Percentiles rank a stretch among this genome's conserved stretches.
Conservation (phyloP, 1,140 invertebrate genomes). For the Aphelenchoides besseyi region DNA sequence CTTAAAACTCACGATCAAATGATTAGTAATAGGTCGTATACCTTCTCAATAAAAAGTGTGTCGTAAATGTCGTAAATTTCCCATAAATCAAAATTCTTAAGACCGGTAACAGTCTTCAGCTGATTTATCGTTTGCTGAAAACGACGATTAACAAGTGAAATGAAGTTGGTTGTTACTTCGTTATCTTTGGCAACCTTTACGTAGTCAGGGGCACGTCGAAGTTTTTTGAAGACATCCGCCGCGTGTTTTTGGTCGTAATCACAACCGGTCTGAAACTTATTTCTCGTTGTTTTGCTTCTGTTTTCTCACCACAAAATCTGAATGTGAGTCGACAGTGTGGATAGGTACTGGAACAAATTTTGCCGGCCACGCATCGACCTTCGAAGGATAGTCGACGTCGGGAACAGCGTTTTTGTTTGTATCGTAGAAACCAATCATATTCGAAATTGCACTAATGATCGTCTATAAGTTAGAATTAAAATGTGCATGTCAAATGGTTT, state of each 20-base stretch:
- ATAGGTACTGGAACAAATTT: conserved; percentile 23
- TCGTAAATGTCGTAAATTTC: neutral
- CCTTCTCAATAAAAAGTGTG: conserved; percentile 15
- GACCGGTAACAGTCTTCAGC: neutral
- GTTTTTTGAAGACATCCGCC: neutral
- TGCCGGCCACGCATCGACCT: conserved; percentile 1
- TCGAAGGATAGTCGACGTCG: conserved; percentile 7
- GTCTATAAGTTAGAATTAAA: neutral
- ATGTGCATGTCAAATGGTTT: neutral
- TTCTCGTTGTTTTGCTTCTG: neutral
- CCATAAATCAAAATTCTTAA: neutral
- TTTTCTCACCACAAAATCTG: neutral
- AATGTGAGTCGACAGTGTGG: conserved; percentile 17
- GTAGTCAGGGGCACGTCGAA: neutral
- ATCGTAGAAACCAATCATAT: conserved; percentile 1
- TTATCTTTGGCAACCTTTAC: conserved; percentile 2
- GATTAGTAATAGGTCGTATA: neutral
- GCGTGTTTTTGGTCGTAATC: neutral
- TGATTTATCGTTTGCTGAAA: neutral
- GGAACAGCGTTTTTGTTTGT: neutral
- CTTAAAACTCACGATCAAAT: neutral
- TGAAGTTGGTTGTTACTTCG: neutral
- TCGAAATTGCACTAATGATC: neutral
- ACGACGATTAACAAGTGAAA: too few species aligned
- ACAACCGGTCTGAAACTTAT: conserved; percentile 14